These are phyloP conservation scores for Toxotes chatareus DNA, from an alignment of 2,113 vertebrate genomes.

Conservation along the genomic window DNA sequence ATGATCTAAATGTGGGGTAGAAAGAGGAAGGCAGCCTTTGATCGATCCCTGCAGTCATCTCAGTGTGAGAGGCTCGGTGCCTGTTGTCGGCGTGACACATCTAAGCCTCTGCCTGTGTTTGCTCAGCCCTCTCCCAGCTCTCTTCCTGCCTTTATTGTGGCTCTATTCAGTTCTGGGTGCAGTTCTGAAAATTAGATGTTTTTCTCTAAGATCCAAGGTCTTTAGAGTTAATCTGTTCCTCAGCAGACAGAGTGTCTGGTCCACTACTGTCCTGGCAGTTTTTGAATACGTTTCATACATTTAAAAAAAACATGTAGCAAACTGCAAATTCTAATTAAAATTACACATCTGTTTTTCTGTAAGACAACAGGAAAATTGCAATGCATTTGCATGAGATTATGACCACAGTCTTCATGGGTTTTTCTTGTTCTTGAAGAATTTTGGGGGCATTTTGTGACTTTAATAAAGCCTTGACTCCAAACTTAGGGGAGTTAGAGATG, in stretches of 20 bases:
- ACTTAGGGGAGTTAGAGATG: background rate
- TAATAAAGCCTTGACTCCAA: background rate
- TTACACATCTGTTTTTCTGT: background rate
- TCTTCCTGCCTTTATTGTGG: background rate
- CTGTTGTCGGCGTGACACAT: constrained; percentile 48
- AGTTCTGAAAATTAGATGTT: constrained; percentile 8
- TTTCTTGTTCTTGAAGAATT: background rate
- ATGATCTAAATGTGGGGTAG: constrained; percentile 61
- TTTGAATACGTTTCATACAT: background rate
- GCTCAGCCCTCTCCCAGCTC: constrained; percentile 20
- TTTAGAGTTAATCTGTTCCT: constrained; percentile 26
- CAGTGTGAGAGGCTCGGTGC: constrained; percentile 44
- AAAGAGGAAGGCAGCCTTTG: constrained; percentile 48
- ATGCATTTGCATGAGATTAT: background rate
- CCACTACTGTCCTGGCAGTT: background rate
- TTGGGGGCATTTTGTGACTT: background rate
- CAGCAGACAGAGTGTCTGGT: background rate
- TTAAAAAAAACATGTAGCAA: background rate
- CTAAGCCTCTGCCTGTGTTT: constrained; percentile 40
- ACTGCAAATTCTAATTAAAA: background rate
- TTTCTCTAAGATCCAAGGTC: background rate
- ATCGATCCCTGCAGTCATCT: constrained; percentile 68
- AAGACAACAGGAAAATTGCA: background rate
- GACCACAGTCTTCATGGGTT: background rate
- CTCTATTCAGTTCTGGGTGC: constrained; percentile 25